Conservation (phyloP, 2,888 invertebrate genomes). For the Amphipoea lucens region DNA sequence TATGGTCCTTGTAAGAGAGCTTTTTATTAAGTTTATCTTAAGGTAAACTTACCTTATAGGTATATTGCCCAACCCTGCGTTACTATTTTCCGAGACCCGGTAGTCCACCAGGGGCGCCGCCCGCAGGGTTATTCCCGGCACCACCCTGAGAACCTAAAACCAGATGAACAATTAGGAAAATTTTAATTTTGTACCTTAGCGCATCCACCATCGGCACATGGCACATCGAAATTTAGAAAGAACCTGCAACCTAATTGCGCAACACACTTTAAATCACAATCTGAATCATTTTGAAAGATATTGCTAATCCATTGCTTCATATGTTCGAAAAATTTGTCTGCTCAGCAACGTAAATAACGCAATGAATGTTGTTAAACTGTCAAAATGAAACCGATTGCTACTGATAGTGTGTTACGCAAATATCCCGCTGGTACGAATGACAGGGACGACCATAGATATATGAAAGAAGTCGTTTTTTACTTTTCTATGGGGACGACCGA, state of each 20-base stretch:
- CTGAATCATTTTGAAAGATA: too few relatives aligned
- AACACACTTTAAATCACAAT: too few relatives aligned
- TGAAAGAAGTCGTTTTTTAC: too few relatives aligned
- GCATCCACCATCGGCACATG: neutral
- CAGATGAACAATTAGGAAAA: neutral
- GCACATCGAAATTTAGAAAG: neutral
- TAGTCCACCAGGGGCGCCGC: neutral
- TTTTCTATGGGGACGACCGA: too few relatives aligned
- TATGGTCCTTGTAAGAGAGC: neutral
- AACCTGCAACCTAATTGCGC: neutral
- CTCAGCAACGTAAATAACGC: too few relatives aligned
- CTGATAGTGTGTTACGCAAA: too few relatives aligned
- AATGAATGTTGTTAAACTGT: too few relatives aligned
- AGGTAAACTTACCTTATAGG: neutral
- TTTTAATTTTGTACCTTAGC: neutral
- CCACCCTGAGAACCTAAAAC: neutral
- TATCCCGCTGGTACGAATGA: too few relatives aligned
- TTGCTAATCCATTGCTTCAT: too few relatives aligned
- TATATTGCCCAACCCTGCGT: neutral
- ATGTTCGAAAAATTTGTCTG: too few relatives aligned
- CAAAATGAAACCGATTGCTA: too few relatives aligned
- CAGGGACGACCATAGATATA: too few relatives aligned
- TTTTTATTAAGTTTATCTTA: neutral
- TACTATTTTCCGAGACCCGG: neutral
- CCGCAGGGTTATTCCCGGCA: neutral